These are phyloP conservation scores for Nomada hirtipes DNA, from an alignment of 2,888 invertebrate species.

Conservation along the genomic window DNA sequence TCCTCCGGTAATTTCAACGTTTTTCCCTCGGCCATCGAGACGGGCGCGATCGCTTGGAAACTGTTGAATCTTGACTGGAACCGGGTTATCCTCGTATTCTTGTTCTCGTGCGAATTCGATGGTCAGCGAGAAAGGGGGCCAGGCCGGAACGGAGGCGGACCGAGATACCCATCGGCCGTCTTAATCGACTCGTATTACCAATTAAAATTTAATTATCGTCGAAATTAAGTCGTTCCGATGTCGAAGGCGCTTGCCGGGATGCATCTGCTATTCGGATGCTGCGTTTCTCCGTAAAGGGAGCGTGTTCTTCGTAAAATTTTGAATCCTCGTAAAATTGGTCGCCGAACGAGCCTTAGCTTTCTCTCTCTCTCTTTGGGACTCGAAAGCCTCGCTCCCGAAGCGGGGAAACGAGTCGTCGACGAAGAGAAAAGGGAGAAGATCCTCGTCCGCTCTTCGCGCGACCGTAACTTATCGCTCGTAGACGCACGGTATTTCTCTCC, in stretches of 20 bases:
- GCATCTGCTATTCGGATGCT: conserved; percentile 35
- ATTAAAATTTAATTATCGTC: conserved; percentile 82
- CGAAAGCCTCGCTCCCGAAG: too few species aligned
- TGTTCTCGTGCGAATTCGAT: conserved; percentile 19
- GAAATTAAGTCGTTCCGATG: conserved; percentile 77
- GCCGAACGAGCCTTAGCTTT: not conserved
- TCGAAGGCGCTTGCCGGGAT: conserved; percentile 47
- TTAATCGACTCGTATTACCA: conserved; percentile 82
- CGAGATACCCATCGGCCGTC: conserved; percentile 71
- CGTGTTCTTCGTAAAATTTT: not conserved
- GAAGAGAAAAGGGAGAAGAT: not conserved
- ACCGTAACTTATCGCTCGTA: conserved; percentile 83
- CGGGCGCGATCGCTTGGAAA: conserved; percentile 5
- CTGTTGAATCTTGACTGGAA: not conserved
- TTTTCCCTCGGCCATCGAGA: not conserved
- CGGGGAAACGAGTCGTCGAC: conserved; percentile 10
- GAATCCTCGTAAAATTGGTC: conserved; percentile 12
- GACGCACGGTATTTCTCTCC: conserved; percentile 82
- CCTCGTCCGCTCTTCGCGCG: conserved; percentile 66
- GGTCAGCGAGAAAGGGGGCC: conserved; percentile 28
- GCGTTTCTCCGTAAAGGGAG: too few species aligned
- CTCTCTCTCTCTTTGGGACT: not conserved
- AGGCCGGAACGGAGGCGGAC: conserved; percentile 38
- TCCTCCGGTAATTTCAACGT: conserved; percentile 4
- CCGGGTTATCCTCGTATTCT: conserved; percentile 9